These are phyloP conservation scores for Apomyelois bistriatella DNA, from an alignment of 2,888 invertebrate genomes.

Conservation along the genomic window DNA sequence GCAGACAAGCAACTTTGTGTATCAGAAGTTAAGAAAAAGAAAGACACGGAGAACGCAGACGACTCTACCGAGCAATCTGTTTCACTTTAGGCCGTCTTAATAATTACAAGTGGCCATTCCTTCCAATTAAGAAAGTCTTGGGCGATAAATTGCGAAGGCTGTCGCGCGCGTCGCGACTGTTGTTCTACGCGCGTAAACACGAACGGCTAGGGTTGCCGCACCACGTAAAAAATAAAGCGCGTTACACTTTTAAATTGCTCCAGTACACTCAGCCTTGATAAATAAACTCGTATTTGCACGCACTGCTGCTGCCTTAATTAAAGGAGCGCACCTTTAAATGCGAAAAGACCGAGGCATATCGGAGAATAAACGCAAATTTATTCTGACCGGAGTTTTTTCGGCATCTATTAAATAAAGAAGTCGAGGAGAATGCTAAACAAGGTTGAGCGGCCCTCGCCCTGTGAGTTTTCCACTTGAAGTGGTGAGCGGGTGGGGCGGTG, in stretches of 20 bases:
- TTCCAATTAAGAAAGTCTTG: constrained; percentile 79
- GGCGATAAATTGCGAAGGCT: constrained; percentile 76
- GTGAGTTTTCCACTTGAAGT: constrained; percentile 77
- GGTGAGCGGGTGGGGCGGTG: constrained; percentile 54
- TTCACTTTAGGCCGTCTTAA: constrained; percentile 79
- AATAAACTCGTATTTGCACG: constrained; percentile 61
- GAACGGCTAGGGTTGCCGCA: constrained; percentile 55
- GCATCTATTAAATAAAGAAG: constrained; percentile 79
- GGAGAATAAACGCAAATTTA: constrained; percentile 74
- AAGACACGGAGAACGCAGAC: constrained; percentile 50
- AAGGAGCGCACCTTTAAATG: constrained; percentile 62
- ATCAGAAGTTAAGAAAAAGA: constrained; percentile 38
- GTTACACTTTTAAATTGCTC: constrained; percentile 54
- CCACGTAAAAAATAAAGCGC: constrained; percentile 23
- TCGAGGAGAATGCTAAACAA: constrained; percentile 79
- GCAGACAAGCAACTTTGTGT: not conserved
- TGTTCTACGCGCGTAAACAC: constrained; percentile 68
- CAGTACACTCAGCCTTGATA: constrained; percentile 50
- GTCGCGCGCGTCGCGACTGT: constrained; percentile 54
- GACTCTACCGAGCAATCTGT: constrained; percentile 72
- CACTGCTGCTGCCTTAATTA: constrained; percentile 62
- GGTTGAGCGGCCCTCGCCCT: constrained; percentile 77
- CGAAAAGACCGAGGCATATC: constrained; percentile 60
- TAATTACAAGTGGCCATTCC: constrained; percentile 80
- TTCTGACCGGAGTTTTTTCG: constrained; percentile 72